These are phyloP conservation scores for Clupea harengus DNA, from an alignment of 2,113 vertebrate genomes.

Conservation along the genomic window DNA sequence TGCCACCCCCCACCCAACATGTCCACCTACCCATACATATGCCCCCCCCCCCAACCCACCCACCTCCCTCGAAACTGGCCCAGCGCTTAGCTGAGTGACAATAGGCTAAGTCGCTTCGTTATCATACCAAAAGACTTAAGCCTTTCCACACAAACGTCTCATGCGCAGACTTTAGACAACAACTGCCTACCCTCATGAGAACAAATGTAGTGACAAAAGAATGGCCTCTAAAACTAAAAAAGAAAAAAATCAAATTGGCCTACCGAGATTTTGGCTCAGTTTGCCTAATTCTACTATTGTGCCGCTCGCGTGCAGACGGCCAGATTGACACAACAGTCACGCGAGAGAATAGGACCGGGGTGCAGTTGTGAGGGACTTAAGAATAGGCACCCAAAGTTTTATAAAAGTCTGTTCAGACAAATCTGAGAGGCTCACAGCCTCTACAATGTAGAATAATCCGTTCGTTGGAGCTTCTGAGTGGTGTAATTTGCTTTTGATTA, in stretches of 20 bases:
- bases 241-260: slow-evolving; percentile 74
- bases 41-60: background rate
- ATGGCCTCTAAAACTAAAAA: slow-evolving; percentile 48
- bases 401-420: background rate
- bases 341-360: slow-evolving; percentile 66
- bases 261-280: slow-evolving; percentile 19
- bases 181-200: slow-evolving; percentile 76
- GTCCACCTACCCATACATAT: background rate
- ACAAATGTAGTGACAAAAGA: slow-evolving; percentile 77
- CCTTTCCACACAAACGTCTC: slow-evolving; percentile 66
- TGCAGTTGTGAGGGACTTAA: background rate
- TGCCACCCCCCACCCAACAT: slow-evolving; percentile 1
- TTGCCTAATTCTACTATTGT: slow-evolving; percentile 79
- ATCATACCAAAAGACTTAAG: slow-evolving; percentile 76
- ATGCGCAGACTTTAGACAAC: slow-evolving; percentile 67
- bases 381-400: background rate
- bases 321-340: slow-evolving; percentile 76
- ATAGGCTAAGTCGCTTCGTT: slow-evolving; percentile 71
- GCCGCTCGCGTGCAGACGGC: slow-evolving; percentile 81
- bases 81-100: slow-evolving; percentile 62
- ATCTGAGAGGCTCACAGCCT: background rate
- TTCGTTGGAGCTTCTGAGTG: background rate
- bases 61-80: slow-evolving; percentile 25
- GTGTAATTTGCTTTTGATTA: slow-evolving; percentile 14
- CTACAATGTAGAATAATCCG: background rate